Evolutionary conservation across 2,113 vertebrate genomes (phyloP).

Genomic region (Acanthisitta chloris): DNA sequence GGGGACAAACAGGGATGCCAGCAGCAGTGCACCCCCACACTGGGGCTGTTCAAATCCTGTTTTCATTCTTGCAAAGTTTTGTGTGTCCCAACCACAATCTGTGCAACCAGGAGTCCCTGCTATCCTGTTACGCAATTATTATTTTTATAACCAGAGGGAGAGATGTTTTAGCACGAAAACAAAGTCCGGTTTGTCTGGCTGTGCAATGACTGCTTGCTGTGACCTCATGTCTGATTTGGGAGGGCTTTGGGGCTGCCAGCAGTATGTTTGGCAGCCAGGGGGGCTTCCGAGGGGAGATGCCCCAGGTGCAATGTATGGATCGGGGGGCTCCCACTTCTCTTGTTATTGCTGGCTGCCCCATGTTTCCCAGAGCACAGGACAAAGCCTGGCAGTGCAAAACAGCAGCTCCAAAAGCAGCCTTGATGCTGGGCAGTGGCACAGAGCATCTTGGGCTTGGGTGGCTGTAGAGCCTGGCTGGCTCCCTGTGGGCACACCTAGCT

Average conservation of each 20-base stretch:
- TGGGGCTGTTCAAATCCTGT: neutral
- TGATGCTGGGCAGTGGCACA: accelerated
- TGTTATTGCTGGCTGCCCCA: accelerated
- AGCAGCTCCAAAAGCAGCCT: neutral
- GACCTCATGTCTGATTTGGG: neutral
- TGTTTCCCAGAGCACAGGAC: neutral
- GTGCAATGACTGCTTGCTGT: neutral
- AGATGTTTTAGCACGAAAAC: neutral
- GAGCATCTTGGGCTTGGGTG: neutral
- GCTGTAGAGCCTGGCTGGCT: neutral
- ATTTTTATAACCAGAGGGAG: conserved; percentile 22
- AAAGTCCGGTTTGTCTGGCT: neutral
- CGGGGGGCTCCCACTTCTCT: neutral
- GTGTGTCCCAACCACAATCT: neutral
- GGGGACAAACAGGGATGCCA: neutral
- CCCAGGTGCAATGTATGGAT: neutral
- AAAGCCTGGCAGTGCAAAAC: neutral
- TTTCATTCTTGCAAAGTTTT: neutral
- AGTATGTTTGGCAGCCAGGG: neutral
- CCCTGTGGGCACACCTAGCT: neutral
- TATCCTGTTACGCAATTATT: conserved; percentile 10
- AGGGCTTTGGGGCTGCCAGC: neutral
- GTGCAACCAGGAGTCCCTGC: neutral
- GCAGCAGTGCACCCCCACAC: neutral
- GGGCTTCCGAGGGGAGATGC: neutral